Evolutionary conservation across 2,797 vertebrate genomes (phyloP).

Genomic region (Ctenopoma kingsleyae): DNA sequence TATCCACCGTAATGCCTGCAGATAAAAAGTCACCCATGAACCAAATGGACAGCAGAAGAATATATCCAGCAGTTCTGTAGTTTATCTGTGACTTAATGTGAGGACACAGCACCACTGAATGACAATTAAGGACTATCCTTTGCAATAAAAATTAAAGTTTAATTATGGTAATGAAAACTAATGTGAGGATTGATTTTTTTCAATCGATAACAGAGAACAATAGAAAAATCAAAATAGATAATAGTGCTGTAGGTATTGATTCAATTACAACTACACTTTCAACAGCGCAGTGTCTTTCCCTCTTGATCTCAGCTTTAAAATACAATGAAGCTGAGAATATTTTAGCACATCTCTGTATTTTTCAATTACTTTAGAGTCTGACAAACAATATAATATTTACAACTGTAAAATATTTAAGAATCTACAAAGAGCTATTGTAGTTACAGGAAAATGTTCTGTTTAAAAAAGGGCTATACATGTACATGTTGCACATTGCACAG

Average conservation of each 20-base stretch:
- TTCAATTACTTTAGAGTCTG: not conserved
- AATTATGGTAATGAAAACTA: conserved; percentile 57
- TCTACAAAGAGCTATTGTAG: not conserved
- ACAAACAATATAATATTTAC: conserved; percentile 9
- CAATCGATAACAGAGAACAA: conserved; percentile 64
- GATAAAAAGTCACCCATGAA: conserved; percentile 30
- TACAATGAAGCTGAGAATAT: conserved; percentile 21
- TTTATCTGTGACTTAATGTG: conserved; percentile 57
- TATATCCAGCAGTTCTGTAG: conserved; percentile 48
- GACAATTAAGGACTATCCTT: conserved; percentile 48
- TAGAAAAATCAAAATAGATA: conserved; percentile 68
- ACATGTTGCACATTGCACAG: conserved; percentile 15
- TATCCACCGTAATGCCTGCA: conserved; percentile 96
- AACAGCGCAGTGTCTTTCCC: conserved; percentile 39
- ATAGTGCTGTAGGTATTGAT: conserved; percentile 58
- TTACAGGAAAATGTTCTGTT: conserved; percentile 9
- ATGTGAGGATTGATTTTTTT: conserved; percentile 56
- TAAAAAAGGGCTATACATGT: conserved; percentile 1
- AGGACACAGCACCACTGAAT: conserved; percentile 41
- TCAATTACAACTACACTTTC: conserved; percentile 53
- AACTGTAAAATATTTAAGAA: not conserved
- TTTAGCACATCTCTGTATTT: not conserved
- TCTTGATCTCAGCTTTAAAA: conserved; percentile 18
- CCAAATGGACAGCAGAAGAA: conserved; percentile 32
- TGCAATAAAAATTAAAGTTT: conserved; percentile 56